Percentiles rank a stretch among this genome's conserved stretches.
Evolutionary conservation across 2,888 invertebrate genomes (phyloP).

Genomic region (Xestia rhomboidea): DNA sequence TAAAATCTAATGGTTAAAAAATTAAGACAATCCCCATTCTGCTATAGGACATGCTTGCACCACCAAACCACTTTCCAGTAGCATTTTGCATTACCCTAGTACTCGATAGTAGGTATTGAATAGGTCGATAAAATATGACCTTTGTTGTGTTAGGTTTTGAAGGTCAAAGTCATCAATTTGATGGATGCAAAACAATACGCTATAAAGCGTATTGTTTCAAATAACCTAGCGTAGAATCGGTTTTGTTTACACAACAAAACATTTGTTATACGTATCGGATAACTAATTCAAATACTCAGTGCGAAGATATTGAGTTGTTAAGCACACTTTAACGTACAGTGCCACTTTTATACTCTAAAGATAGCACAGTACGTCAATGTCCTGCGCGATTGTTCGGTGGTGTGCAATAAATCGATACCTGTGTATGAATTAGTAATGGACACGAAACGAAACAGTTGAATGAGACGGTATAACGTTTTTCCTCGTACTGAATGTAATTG

Average conservation of each 20-base stretch:
- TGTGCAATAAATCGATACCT: constrained; percentile 55
- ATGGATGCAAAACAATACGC: background rate
- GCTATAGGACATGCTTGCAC: constrained; percentile 2
- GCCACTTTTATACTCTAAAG: constrained; percentile 31
- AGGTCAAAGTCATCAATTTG: background rate
- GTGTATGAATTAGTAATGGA: constrained; percentile 51
- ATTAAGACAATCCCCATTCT: too few relatives aligned
- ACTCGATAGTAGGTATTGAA: background rate
- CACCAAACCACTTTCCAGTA: background rate
- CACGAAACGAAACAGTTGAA: constrained; percentile 39
- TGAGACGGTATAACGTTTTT: constrained; percentile 27
- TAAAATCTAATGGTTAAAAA: too few relatives aligned
- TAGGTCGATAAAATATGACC: background rate
- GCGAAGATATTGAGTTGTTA: constrained; percentile 1
- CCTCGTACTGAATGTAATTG: constrained; percentile 16
- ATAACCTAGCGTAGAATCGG: background rate
- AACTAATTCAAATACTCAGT: constrained; percentile 22
- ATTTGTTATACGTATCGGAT: constrained; percentile 11
- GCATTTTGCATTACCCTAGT: background rate
- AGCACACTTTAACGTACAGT: constrained; percentile 22
- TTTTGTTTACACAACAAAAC: constrained; percentile 34
- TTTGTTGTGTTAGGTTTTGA: constrained; percentile 10
- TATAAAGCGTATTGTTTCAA: constrained; percentile 4
- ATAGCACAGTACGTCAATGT: constrained; percentile 43
- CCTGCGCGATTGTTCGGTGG: constrained; percentile 36